Percentiles rank a stretch among this genome's conserved stretches.
Evolutionary conservation across 2,888 invertebrate genomes (phyloP).

Genomic region (Anaspis maculata): DNA sequence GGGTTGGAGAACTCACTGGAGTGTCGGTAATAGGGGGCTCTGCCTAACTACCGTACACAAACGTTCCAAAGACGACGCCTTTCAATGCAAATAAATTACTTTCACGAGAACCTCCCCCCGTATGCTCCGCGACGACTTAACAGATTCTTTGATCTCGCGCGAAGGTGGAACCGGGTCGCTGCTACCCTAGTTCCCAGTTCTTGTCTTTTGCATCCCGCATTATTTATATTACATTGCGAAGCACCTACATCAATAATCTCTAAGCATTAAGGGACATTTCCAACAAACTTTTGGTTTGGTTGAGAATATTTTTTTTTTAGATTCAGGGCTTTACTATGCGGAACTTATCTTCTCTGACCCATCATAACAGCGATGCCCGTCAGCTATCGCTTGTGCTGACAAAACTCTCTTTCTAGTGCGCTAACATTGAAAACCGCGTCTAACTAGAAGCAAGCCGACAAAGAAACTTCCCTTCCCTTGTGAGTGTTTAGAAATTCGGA

Average conservation of each 20-base stretch:
- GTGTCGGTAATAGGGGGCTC: slow-evolving; percentile 25
- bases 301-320: no score
- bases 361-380: no score
- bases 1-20: slow-evolving; percentile 19
- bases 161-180: neutral
- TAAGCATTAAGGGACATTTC: no score
- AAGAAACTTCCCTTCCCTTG: no score
- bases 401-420: no score
- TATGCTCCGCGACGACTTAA: slow-evolving; percentile 26
- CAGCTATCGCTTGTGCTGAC: no score
- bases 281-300: no score
- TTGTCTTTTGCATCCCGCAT: neutral
- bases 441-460: no score
- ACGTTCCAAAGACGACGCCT: slow-evolving; percentile 21
- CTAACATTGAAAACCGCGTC: no score
- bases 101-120: slow-evolving; percentile 23
- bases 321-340: no score
- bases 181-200: neutral
- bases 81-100: slow-evolving; percentile 30
- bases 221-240: neutral
- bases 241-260: slow-evolving; percentile 1
- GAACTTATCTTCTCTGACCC: no score
- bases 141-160: slow-evolving; percentile 24
- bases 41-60: slow-evolving; percentile 25
- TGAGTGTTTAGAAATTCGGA: no score